Base-by-base conservation (phyloP, 2,797 vertebrate species). In the Chaenodraco wilsoni region DNA sequence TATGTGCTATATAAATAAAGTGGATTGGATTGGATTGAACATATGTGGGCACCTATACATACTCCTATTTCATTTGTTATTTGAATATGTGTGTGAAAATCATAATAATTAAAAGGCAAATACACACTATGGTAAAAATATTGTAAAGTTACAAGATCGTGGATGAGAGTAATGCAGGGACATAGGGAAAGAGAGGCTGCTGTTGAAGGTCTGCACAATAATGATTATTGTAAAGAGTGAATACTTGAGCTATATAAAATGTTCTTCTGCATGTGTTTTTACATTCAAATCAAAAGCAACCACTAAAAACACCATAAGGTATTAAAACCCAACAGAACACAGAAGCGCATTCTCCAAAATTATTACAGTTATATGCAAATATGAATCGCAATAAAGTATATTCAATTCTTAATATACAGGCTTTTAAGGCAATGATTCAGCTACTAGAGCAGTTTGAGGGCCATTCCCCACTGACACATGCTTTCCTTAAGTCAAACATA, bases 201-300 rank as follows among this genome's bases (percentile, higher is more conserved):
- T 27, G 27, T 27, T 27, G 27, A 27, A 27, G 27, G 27, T 27
- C 27, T 5, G 50, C 77, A 65, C 60, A 43, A 74, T 49, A 33
- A 69, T 85, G 84, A 84, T 86, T 82, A 83, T 45, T 72, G 70
- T 64, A 76, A 82, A 85, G 81, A 78, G 82, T 19, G 60, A 61
- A 81, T 72, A 83, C 88, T 89, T 89, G 66, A 90, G 69, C 69
- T 80, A 65, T 87, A 62, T 88, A 83, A 81, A 85, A 66, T 74
- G 50, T 65, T 52, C 27, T 74, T 80, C 73, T 37, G 76, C 27
- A 27, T 27, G 27, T 27, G 4, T 27, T 27, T 27, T 27, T 27
- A 41, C 64, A 69, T 86, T 72, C 27, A 27, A 27, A 27, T 27
- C 27, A 88, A 69, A 27, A 40, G 84, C 80, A 33, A 58, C 81